Base-by-base conservation (phyloP, 2,888 invertebrate genomes). In the Agrochola macilenta region DNA sequence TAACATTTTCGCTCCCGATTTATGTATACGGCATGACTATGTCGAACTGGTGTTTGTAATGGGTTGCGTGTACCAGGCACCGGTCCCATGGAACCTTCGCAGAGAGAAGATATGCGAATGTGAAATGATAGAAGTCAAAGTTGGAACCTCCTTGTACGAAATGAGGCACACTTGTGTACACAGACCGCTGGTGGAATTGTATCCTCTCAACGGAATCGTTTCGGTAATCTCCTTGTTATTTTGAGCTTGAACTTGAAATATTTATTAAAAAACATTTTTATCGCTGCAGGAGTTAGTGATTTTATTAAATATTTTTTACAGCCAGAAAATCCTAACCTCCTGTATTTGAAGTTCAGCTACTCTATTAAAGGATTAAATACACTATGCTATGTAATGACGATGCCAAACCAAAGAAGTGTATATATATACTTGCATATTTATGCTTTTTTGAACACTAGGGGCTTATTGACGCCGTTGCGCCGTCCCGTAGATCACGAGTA, bases 101-200 rank as follows among this genome's bases (percentile, higher is more conserved):
- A 92, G 96, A 66, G 94, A 95, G 78, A 96, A 96, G 87, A 94
- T 96, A 76, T 96, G 96, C 84, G 94, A 95, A 46, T 96, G 96
- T 79, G 92, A 93, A 66, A 96, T 96, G 96, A 84, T 95, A 0
- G 95, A 96, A 85, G 92, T 95, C 0, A 89, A 94, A 90, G 85
- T 90, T 12, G 96, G 96, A 11, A 95, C 95, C 75, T 96, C 96
- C 0, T 92, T 91, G 49, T 97, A 93, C 77, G 94, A 93, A 79
- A 95, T 94, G 96, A 93, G 91, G 69, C 96, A 97, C 70, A 92
- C 92, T 0, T 97, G 97, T 83, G 76, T 85, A 1, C 97, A 97
- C 81, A 93, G 97, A 81, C 58, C 87, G 9, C 87, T 95, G 79
- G 91, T 96, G 23, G 94, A 96, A 76, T 58, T 96, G 70, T 83